Evolutionary conservation across 2,113 vertebrate species (phyloP).

Genomic region (Struthidea cinerea): DNA sequence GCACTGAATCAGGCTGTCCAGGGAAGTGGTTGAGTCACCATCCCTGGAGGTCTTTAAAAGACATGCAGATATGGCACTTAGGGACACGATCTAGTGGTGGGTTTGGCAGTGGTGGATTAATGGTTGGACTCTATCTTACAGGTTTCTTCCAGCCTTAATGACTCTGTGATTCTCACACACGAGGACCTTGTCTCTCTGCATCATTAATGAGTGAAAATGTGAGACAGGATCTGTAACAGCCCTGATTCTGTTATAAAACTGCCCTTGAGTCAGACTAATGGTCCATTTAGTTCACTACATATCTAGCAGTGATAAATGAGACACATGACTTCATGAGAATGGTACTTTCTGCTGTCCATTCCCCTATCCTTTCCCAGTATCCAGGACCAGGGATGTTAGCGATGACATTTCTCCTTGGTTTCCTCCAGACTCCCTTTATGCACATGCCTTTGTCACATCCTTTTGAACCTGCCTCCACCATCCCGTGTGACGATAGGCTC

Average conservation of each 20-base stretch:
- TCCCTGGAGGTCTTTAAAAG: not conserved
- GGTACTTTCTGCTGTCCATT: not conserved
- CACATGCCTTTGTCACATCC: not conserved
- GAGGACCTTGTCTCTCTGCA: not conserved
- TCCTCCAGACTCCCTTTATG: not conserved
- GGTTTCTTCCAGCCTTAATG: not conserved
- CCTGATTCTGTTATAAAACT: not conserved
- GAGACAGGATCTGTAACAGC: not conserved
- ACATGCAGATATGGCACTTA: not conserved
- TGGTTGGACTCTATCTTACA: not conserved
- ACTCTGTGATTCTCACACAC: not conserved
- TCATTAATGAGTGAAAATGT: not conserved
- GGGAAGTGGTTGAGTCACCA: not conserved
- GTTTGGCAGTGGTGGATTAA: not conserved
- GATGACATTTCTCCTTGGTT: not conserved
- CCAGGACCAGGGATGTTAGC: not conserved
- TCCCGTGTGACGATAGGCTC: fast-evolving
- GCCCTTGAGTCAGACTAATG: not conserved
- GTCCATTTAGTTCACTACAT: not conserved
- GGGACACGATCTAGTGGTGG: not conserved
- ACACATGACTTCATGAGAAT: not conserved
- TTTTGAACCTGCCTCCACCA: not conserved
- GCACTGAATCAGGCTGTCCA: not conserved
- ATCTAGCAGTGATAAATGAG: not conserved
- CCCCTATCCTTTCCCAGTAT: not conserved